phyloP scores from a whole-genome alignment of 2,888 invertebrate species.

The Hypselothyrea guttata region DNA sequence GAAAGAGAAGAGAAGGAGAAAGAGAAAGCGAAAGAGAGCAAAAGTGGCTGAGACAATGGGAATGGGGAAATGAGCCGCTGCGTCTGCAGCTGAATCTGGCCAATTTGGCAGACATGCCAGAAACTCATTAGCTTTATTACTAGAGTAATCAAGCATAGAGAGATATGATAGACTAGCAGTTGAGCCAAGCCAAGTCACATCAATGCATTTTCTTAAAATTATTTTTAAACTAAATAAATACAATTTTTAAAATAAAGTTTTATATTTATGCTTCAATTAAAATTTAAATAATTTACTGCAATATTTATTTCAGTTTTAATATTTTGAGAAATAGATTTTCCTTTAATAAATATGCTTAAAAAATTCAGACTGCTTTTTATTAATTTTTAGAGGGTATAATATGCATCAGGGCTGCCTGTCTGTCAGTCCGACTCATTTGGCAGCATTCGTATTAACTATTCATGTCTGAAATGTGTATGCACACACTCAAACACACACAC shows the following conservation, averaged over 20 bases:
- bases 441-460: constrained; percentile 67
- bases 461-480: constrained; percentile 44
- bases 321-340: too few relatives aligned
- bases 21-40: constrained; percentile 31
- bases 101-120: constrained; percentile 55
- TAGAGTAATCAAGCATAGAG: constrained; percentile 3
- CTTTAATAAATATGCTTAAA: too few relatives aligned
- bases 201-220: too few relatives aligned
- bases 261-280: too few relatives aligned
- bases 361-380: too few relatives aligned
- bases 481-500: constrained; percentile 13
- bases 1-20: not conserved
- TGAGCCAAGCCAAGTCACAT: too few relatives aligned
- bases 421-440: constrained; percentile 32
- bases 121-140: constrained; percentile 69
- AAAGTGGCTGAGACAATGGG: constrained; percentile 4
- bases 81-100: constrained; percentile 16
- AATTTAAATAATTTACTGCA: too few relatives aligned
- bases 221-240: too few relatives aligned
- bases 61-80: not conserved
- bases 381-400: too few relatives aligned
- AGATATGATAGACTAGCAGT: not conserved
- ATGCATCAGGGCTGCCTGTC: not conserved
- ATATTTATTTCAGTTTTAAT: too few relatives aligned
- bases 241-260: too few relatives aligned